Base-by-base conservation (phyloP, 1,140 invertebrate genomes). In the Heliconius eleuchia region DNA sequence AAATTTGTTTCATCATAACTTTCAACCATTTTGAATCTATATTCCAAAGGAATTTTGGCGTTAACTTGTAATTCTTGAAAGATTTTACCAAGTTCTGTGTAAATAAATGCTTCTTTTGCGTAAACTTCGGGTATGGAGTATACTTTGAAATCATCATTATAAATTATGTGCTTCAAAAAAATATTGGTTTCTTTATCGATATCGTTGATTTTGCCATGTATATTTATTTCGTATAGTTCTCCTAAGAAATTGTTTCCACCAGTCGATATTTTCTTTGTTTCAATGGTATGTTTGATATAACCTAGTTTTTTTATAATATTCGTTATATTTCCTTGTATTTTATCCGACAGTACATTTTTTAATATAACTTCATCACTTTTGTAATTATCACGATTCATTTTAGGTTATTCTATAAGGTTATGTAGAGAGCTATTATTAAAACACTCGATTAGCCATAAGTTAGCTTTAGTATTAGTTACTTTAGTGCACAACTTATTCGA, bases 141-240 rank as follows among this genome's bases (percentile, higher is more conserved):
- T 1, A 91, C 79, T 83, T 85, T 82, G n/a, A 91, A 79, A 37
- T 84, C 75, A 50, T 88, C 85, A 50, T 87, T 84, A 66, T 80
- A 75, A 78, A 88, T 86, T 5, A 89, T 87, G 3, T 80, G 77
- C 82, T 92, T 92, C 19, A 91, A 74, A 77, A 92, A 92, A 73
- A 92, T 81, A 66, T 87, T 83, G 5, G 80, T 85, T 80, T 86
- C 83, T 77, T 89, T 86, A 0, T 81, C 34, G 1, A 79, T 83
- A 13, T 85, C 70, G 76, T 52, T 71, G 6, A 84, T 87, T 82
- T 77, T 42, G 19, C 88, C 88, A 60, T 37, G 81, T 16, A 90
- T 46, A 73, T 89, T 82, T 37, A 88, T 80, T 84, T 88, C 88
- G 70, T 85, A 88, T 5, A 91, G 60, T 52, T 78, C 77, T 52